phyloP scores from a whole-genome alignment of 1,140 invertebrate genomes.

The Heliconius hewitsoni region DNA sequence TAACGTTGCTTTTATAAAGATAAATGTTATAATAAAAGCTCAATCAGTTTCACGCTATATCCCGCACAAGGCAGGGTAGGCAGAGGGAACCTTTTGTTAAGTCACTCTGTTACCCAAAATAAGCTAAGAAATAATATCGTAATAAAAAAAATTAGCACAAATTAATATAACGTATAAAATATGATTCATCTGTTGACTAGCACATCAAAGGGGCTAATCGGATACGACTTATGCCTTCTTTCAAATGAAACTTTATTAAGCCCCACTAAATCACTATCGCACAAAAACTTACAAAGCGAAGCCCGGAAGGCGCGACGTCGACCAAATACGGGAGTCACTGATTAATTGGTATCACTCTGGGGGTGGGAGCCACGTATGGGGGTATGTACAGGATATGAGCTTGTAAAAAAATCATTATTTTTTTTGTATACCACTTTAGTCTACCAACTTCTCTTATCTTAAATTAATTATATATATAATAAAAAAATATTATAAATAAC shows the following conservation, averaged over 20 bases:
- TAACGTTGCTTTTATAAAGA: too few relatives aligned
- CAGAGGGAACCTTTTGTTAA: too few relatives aligned
- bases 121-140: too few relatives aligned
- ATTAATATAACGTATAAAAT: not conserved
- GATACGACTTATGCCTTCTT: conserved; percentile 20
- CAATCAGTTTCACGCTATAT: too few relatives aligned
- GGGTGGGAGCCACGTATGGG: conserved; percentile 16
- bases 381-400: not conserved
- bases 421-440: not conserved
- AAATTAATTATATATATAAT: not conserved
- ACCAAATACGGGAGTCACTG: conserved; percentile 55
- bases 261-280: conserved; percentile 40
- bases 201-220: conserved; percentile 27
- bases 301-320: conserved; percentile 52
- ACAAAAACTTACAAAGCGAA: conserved; percentile 52
- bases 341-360: conserved; percentile 68
- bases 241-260: conserved; percentile 34
- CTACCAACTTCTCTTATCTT: not conserved
- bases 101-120: too few relatives aligned
- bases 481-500: too few relatives aligned
- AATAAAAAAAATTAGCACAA: not conserved
- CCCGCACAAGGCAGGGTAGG: too few relatives aligned
- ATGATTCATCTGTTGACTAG: conserved; percentile 15
- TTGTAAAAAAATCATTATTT: not conserved
- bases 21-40: too few relatives aligned